Evolutionary conservation across 2,797 vertebrate species (phyloP).

Genomic region (Odontamblyopus rebecca): DNA sequence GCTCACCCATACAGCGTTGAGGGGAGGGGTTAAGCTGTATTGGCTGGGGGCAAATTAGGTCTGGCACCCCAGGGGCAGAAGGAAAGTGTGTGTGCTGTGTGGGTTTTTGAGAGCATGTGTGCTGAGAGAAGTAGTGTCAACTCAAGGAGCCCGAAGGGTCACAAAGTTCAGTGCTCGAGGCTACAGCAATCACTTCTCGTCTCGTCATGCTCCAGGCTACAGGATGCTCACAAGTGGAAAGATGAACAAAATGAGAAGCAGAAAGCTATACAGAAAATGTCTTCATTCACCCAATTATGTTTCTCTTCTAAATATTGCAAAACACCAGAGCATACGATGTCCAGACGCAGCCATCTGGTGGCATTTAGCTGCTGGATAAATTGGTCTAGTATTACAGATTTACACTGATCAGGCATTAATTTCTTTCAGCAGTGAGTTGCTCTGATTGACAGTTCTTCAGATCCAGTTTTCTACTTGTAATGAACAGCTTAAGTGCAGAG

Average conservation of each 20-base stretch:
- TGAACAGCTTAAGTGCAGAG: conserved; percentile 65
- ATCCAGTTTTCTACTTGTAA: conserved; percentile 71
- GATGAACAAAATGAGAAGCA: conserved; percentile 16
- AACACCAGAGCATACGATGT: conserved; percentile 15
- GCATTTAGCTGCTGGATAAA: conserved; percentile 73
- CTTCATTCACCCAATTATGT: conserved; percentile 8
- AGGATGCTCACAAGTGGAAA: conserved; percentile 18
- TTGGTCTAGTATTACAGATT: conserved; percentile 73
- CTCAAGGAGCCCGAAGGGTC: conserved; percentile 62
- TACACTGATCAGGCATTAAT: conserved; percentile 68
- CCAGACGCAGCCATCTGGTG: conserved; percentile 63
- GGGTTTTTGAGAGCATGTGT: conserved; percentile 31
- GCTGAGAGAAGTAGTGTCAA: conserved; percentile 55
- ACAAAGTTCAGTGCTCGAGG: conserved; percentile 66
- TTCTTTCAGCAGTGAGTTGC: conserved; percentile 56
- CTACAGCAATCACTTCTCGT: conserved; percentile 71
- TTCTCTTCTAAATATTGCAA: neutral
- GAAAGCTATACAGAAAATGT: neutral
- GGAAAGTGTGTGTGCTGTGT: conserved; percentile 38
- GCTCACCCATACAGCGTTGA: conserved; percentile 56
- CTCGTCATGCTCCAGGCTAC: conserved; percentile 52
- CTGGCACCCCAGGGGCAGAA: conserved; percentile 65
- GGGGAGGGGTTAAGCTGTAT: conserved; percentile 76
- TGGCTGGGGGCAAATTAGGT: conserved; percentile 75
- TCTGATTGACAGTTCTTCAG: conserved; percentile 70